Evolutionary conservation across 2,888 invertebrate species (phyloP).

Genomic region (Monoplex corrugatus): DNA sequence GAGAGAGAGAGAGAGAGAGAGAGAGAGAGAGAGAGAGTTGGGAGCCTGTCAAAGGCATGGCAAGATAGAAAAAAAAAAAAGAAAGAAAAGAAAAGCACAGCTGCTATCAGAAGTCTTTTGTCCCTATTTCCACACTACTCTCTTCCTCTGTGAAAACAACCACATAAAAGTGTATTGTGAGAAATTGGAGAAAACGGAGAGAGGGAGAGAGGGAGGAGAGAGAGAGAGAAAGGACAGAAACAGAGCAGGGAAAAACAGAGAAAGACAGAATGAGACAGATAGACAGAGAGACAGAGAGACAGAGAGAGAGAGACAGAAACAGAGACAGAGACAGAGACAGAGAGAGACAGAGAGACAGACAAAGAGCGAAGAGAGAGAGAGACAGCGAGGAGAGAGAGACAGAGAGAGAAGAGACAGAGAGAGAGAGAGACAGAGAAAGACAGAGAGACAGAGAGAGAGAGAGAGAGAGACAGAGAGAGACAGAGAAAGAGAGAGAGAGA

Average conservation of each 20-base stretch:
- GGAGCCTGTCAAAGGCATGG: too few relatives aligned
- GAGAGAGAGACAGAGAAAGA: background rate
- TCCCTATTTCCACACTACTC: too few relatives aligned
- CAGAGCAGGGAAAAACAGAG: too few relatives aligned
- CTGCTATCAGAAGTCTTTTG: too few relatives aligned
- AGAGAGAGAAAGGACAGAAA: too few relatives aligned
- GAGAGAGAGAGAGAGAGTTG: background rate
- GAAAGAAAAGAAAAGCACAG: background rate
- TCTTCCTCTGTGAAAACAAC: background rate
- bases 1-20: background rate
- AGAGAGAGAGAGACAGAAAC: background rate
- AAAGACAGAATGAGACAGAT: background rate
- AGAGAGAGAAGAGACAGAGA: background rate
- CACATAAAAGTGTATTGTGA: too few relatives aligned
- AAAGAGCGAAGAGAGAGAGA: background rate
- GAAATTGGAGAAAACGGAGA: too few relatives aligned
- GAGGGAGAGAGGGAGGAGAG: too few relatives aligned
- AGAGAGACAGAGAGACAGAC: background rate
- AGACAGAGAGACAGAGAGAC: background rate
- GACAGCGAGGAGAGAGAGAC: background rate
- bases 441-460: background rate
- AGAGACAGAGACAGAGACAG: background rate
- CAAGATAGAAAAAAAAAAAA: background rate
- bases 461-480: background rate
- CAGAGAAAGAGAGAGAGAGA: background rate